phyloP scores from a whole-genome alignment of 2,113 vertebrate species.

The Lates calcarifer region DNA sequence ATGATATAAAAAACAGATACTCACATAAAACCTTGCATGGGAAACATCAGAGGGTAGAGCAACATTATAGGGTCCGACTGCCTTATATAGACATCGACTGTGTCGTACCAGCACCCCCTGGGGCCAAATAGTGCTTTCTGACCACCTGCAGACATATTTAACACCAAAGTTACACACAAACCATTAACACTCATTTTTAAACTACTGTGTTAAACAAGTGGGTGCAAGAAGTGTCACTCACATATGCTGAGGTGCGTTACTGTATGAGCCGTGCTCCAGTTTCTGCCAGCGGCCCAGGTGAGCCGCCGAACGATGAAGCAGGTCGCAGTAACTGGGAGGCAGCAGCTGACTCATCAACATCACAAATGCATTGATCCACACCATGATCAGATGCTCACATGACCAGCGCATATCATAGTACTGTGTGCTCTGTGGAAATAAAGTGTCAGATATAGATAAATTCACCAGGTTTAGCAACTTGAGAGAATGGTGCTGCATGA shows the following conservation, averaged over 20 bases:
- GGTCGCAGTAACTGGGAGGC: constrained; percentile 96
- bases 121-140: constrained; percentile 97
- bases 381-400: constrained; percentile 99
- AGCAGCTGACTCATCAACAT: constrained; percentile 98
- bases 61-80: constrained; percentile 95
- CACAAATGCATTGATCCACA: constrained; percentile 99
- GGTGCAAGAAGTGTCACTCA: constrained; percentile 82
- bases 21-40: constrained; percentile 98
- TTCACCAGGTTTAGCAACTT: not conserved
- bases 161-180: constrained; percentile 5
- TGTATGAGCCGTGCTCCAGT: constrained; percentile 96
- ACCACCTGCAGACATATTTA: constrained; percentile 88
- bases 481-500: not conserved
- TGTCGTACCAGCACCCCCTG: constrained; percentile 98
- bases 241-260: constrained; percentile 97
- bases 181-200: not conserved
- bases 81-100: constrained; percentile 95
- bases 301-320: constrained; percentile 95
- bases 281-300: constrained; percentile 99
- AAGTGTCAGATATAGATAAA: not conserved
- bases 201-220: not conserved
- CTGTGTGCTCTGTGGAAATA: constrained; percentile 91
- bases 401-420: constrained; percentile 99
- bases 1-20: constrained; percentile 75
- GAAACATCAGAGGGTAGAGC: constrained; percentile 98